These are phyloP conservation scores for Rallus crepitans DNA, from an alignment of 2,797 vertebrate species.

Conservation along the genomic window DNA sequence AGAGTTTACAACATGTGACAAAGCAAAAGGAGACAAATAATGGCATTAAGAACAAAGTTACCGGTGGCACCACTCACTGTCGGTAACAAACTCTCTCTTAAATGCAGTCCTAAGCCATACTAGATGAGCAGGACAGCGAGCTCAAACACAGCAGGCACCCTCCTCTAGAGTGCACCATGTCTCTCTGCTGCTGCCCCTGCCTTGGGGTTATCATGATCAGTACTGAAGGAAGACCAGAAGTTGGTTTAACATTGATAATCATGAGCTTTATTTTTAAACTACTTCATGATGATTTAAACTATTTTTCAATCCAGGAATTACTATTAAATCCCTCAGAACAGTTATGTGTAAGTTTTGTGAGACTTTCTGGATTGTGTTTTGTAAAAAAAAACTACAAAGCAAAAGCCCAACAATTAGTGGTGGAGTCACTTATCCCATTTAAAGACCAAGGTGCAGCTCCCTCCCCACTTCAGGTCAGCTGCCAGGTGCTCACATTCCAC, in stretches of 20 bases:
- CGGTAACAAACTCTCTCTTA: not conserved
- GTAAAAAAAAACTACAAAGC: not conserved
- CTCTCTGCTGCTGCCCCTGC: not conserved
- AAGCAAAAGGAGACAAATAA: not conserved
- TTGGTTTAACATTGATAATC: not conserved
- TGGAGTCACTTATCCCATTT: slow-evolving; percentile 12
- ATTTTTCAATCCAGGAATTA: not conserved
- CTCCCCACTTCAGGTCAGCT: not conserved
- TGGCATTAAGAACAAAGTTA: not conserved
- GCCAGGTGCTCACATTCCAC: not conserved
- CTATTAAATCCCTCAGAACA: slow-evolving; percentile 37
- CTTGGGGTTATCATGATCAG: not conserved
- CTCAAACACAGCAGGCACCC: not conserved
- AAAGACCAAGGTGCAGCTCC: not conserved
- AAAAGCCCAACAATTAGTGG: not conserved
- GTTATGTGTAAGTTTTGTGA: not conserved
- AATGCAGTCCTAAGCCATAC: not conserved
- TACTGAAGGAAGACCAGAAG: not conserved
- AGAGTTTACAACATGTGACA: not conserved
- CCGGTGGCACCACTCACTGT: not conserved
- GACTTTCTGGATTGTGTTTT: not conserved
- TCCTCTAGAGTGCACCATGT: not conserved
- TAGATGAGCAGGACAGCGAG: not conserved
- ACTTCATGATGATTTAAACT: not conserved
- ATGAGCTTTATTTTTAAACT: not conserved